A percentile compares a stretch with the other conserved stretches of the same genome.
These are phyloP conservation scores for Spinus pinus DNA, from an alignment of 2,797 vertebrate genomes.

Conservation along the genomic window DNA sequence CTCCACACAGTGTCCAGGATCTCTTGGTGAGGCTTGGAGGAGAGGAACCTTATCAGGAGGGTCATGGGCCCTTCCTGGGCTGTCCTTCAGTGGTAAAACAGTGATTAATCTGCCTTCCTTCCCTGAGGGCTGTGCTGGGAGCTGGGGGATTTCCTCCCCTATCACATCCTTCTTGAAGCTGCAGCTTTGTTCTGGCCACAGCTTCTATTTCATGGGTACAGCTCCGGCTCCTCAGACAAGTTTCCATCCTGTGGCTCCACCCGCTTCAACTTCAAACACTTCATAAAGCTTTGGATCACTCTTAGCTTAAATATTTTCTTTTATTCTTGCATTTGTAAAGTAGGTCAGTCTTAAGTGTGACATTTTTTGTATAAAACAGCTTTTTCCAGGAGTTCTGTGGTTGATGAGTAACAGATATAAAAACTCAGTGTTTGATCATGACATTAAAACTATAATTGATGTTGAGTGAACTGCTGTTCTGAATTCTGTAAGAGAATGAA, in stretches of 20 bases:
- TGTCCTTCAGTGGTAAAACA: neutral
- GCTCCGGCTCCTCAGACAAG: neutral
- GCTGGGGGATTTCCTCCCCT: neutral
- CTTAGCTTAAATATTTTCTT: constrained; percentile 34
- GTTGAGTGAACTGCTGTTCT: neutral
- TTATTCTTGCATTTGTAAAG: constrained; percentile 43
- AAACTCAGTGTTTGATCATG: neutral
- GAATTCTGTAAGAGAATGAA: neutral
- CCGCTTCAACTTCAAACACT: constrained; percentile 38
- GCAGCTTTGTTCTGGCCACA: neutral
- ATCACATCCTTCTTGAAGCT: neutral
- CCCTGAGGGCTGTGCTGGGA: neutral
- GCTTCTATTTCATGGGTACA: neutral
- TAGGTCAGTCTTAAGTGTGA: constrained; percentile 43
- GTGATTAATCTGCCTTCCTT: neutral
- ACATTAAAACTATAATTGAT: neutral
- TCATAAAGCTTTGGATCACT: constrained; percentile 55
- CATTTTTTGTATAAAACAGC: constrained; percentile 1
- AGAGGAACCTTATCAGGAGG: neutral
- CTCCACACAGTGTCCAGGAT: neutral
- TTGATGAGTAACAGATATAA: neutral
- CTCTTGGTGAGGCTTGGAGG: neutral
- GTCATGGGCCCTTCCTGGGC: neutral
- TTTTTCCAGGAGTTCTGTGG: constrained; percentile 37
- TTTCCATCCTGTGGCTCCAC: constrained; percentile 47